A percentile compares a stretch with the other conserved stretches of the same genome.
phyloP scores from a whole-genome alignment of 2,113 vertebrate species.

The Cynopterus brachyotis region DNA sequence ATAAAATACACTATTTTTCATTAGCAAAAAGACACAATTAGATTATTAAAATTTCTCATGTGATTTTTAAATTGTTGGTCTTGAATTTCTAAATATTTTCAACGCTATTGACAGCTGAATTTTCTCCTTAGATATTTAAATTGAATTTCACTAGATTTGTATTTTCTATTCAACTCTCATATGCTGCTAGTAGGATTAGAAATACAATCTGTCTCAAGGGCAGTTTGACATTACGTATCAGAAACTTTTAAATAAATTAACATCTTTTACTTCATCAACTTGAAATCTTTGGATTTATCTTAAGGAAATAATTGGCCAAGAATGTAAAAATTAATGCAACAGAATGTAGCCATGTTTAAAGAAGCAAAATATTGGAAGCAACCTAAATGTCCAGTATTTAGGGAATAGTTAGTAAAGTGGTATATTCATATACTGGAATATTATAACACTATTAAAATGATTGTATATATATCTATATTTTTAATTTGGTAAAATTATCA shows the following conservation, averaged over 20 bases:
- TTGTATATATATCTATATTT: neutral
- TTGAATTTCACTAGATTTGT: conserved; percentile 28
- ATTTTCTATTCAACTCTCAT: neutral
- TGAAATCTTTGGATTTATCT: neutral
- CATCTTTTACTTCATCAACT: neutral
- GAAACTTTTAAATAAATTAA: neutral
- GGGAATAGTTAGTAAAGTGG: neutral
- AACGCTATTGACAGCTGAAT: neutral
- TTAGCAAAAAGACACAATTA: conserved; percentile 11
- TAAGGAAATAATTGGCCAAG: neutral
- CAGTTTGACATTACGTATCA: neutral
- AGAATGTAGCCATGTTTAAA: conserved; percentile 6
- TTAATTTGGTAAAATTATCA: conserved; percentile 31
- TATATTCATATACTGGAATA: neutral
- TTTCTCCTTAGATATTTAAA: conserved; percentile 31
- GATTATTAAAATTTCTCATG: conserved; percentile 11
- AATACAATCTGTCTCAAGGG: neutral
- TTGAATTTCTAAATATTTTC: neutral
- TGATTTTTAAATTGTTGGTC: neutral
- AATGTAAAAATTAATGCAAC: neutral
- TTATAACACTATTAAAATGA: neutral
- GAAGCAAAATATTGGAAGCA: neutral
- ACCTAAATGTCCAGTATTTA: conserved; percentile 16
- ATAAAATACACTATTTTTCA: conserved; percentile 21
- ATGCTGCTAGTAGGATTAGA: neutral